Conservation (phyloP, 2,888 invertebrate genomes). For the Oligia fasciuncula region DNA sequence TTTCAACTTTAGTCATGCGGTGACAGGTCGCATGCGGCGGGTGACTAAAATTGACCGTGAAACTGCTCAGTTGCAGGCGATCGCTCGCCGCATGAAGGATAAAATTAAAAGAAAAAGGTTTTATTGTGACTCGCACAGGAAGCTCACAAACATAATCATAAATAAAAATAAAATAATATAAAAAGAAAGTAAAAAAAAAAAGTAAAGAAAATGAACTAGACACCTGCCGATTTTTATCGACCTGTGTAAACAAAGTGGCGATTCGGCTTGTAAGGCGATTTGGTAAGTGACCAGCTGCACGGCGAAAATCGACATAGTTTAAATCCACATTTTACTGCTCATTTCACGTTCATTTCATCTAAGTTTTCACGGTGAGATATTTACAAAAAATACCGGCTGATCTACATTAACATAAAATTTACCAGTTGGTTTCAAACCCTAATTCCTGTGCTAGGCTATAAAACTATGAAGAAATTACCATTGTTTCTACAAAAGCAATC, state of each 20-base stretch:
- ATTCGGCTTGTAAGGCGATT: background rate
- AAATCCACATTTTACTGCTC: background rate
- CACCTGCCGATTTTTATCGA: background rate
- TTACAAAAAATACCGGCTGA: background rate
- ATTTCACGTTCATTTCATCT: background rate
- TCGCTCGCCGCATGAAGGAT: no score
- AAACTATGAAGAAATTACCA: background rate
- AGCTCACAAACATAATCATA: no score
- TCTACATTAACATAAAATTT: background rate
- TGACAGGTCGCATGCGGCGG: no score
- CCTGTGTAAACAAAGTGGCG: background rate
- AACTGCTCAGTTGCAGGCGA: no score
- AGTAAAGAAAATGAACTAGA: background rate
- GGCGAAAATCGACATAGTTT: background rate
- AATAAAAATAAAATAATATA: no score
- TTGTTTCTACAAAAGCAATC: conserved; percentile 1
- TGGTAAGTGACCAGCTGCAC: background rate
- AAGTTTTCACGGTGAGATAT: background rate
- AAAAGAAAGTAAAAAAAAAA: no score
- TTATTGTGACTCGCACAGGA: no score
- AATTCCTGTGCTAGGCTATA: background rate
- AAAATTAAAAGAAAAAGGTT: no score
- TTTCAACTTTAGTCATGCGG: no score
- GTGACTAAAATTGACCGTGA: no score
- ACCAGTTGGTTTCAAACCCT: background rate